Evolutionary conservation across 2,888 invertebrate species (phyloP).

Genomic region (Caenorhabditis doughertyi): DNA sequence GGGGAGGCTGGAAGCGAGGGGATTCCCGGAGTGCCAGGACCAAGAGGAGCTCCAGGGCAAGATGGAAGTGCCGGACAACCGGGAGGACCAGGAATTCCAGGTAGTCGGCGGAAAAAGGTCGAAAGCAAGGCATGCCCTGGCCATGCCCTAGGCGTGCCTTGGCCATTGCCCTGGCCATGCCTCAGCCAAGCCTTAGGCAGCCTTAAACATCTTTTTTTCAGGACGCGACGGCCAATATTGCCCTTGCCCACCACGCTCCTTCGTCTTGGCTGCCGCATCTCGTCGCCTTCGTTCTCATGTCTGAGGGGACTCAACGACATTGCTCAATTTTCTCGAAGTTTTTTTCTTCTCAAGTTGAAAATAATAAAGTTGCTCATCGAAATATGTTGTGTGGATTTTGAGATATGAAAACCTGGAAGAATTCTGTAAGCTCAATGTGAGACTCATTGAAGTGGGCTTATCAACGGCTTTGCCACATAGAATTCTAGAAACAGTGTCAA

Average conservation of each 20-base stretch:
- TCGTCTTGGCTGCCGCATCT: conserved; percentile 45
- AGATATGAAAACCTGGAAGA: too few species aligned
- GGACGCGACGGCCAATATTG: conserved; percentile 71
- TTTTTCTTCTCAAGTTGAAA: too few species aligned
- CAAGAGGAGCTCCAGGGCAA: conserved; percentile 59
- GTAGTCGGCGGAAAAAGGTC: conserved; percentile 5
- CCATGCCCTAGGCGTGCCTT: background rate
- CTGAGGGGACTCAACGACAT: background rate
- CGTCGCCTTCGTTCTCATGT: conserved; percentile 50
- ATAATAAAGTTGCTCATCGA: too few species aligned
- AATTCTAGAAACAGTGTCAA: too few species aligned
- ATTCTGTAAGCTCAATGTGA: too few species aligned
- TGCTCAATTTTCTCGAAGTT: conserved; percentile 10
- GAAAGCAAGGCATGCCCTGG: background rate
- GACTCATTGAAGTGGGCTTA: too few species aligned
- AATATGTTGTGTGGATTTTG: too few species aligned
- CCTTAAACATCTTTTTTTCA: conserved; percentile 20
- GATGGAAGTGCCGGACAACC: conserved; percentile 45
- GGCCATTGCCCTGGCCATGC: background rate
- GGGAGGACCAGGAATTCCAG: conserved; percentile 62
- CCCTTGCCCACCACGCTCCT: conserved; percentile 69
- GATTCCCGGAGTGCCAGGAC: conserved; percentile 58
- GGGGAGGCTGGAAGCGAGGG: conserved; percentile 61
- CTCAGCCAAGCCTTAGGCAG: background rate
- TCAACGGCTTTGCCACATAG: too few species aligned